Percentiles rank a stretch among this genome's conserved stretches.
Evolutionary conservation across 1,140 invertebrate genomes (phyloP).

Genomic region (Phthorimaea operculella): DNA sequence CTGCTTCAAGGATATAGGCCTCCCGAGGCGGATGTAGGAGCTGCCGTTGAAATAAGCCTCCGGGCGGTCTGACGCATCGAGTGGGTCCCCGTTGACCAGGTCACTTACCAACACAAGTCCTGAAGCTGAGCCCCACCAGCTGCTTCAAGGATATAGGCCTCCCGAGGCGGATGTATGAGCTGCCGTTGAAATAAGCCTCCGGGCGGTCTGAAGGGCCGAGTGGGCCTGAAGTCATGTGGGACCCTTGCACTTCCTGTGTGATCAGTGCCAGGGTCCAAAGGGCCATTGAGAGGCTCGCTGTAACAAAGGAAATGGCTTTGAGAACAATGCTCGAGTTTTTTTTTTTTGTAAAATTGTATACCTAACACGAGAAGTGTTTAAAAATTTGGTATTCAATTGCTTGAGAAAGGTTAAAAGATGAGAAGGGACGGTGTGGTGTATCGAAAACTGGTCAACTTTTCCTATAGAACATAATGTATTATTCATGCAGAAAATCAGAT

Average conservation of each 20-base stretch:
- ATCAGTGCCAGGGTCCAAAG: slow-evolving; percentile 13
- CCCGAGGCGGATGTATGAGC: slow-evolving; percentile 76
- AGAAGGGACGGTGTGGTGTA: no score
- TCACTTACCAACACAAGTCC: slow-evolving; percentile 79
- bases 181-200: slow-evolving; percentile 85
- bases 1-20: slow-evolving; percentile 77
- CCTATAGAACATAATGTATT: no score
- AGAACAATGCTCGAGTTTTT: not conserved
- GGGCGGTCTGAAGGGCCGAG: slow-evolving; percentile 70
- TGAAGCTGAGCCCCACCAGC: slow-evolving; percentile 82
- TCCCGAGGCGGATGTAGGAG: slow-evolving; percentile 75
- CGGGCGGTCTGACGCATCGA: slow-evolving; percentile 70
- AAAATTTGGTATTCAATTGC: not conserved
- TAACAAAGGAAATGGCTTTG: slow-evolving; percentile 19
- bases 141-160: slow-evolving; percentile 78
- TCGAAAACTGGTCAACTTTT: no score
- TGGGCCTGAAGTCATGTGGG: slow-evolving; percentile 64
- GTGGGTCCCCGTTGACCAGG: no score
- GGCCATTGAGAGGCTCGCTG: slow-evolving; percentile 23
- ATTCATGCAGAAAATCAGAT: no score
- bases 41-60: slow-evolving; percentile 86
- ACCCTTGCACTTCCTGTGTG: slow-evolving; percentile 43
- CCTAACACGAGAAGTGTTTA: no score
- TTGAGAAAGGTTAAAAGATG: no score
- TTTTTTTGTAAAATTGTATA: not conserved